phyloP scores from a whole-genome alignment of 2,888 invertebrate species.

The Catotricha subobsoleta region DNA sequence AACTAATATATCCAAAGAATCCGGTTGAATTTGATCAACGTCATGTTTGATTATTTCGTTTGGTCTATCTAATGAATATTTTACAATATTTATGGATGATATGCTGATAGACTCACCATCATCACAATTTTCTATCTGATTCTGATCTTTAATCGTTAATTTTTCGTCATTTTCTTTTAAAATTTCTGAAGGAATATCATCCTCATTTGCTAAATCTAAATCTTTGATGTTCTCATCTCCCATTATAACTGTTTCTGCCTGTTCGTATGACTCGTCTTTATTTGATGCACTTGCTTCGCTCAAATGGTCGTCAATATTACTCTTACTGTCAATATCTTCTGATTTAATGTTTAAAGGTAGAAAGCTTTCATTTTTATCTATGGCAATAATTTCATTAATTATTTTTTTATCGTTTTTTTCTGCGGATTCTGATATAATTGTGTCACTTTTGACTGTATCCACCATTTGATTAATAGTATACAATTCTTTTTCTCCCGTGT shows the following conservation, averaged over 20 bases:
- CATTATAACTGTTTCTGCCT: not conserved
- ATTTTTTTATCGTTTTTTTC: not conserved
- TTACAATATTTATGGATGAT: too few species aligned
- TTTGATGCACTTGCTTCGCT: not conserved
- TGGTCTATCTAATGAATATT: too few species aligned
- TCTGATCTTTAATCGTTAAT: not conserved
- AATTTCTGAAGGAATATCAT: not conserved
- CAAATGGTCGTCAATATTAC: not conserved
- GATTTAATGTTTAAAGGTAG: not conserved
- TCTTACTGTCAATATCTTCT: not conserved
- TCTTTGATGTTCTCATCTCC: conserved; percentile 2
- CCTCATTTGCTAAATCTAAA: not conserved
- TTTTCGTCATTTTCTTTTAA: not conserved
- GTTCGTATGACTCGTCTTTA: not conserved
- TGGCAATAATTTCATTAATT: not conserved
- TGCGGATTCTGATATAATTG: too few species aligned
- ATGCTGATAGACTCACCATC: not conserved
- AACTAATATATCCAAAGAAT: conserved; percentile 1
- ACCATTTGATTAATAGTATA: not conserved
- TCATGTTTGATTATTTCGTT: too few species aligned
- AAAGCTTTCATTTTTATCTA: not conserved
- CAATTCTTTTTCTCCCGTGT: too few species aligned
- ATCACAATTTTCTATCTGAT: too few species aligned
- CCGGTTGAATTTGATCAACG: conserved; percentile 1
- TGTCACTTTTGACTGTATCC: too few species aligned